Evolutionary conservation across 1,140 invertebrate genomes (phyloP).

Genomic region (Leptopilina boulardi): DNA sequence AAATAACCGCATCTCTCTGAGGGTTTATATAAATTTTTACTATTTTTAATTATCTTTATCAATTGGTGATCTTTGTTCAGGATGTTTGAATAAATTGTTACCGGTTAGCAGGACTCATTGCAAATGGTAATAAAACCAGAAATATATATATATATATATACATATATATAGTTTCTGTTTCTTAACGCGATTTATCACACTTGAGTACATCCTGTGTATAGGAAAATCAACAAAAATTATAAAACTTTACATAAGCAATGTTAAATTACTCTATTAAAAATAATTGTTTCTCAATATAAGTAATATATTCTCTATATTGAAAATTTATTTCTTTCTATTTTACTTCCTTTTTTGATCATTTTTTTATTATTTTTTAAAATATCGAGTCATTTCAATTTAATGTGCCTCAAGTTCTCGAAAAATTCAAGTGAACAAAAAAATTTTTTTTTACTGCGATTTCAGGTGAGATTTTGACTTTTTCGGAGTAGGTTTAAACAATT

Average conservation of each 20-base stretch:
- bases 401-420: too few species aligned
- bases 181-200: constrained; percentile 12
- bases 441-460: too few species aligned
- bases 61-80: constrained; percentile 11
- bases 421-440: too few species aligned
- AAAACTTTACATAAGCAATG: neutral
- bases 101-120: constrained; percentile 15
- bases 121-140: constrained; percentile 19
- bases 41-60: constrained; percentile 25
- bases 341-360: too few species aligned
- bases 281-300: neutral
- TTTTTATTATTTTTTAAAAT: too few species aligned
- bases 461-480: too few species aligned
- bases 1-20: too few species aligned
- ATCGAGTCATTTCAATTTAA: too few species aligned
- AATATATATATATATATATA: too few species aligned
- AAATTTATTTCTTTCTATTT: too few species aligned
- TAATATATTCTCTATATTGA: neutral
- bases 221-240: neutral
- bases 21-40: neutral
- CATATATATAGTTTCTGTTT: constrained; percentile 23
- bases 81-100: constrained; percentile 25
- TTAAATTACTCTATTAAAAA: neutral
- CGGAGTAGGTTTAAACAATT: too few species aligned
- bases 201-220: neutral